A percentile compares a stretch with the other conserved stretches of the same genome.
These are phyloP conservation scores for Branchinecta lynchi DNA, from an alignment of 1,140 invertebrate species.

Conservation along the genomic window DNA sequence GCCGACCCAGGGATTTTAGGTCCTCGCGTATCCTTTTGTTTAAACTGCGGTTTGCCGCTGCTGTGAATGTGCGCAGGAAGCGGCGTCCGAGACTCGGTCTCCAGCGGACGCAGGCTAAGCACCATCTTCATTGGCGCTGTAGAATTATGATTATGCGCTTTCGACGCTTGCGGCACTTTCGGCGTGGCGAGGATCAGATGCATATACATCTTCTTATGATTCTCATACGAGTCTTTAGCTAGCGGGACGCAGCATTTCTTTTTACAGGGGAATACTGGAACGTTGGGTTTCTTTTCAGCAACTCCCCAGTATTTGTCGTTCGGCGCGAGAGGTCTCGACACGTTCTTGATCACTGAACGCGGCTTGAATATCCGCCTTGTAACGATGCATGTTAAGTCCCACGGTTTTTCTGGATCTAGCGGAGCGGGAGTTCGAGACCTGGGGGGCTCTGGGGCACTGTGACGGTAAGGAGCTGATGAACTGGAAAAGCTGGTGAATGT, in stretches of 20 bases:
- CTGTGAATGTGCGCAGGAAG: neutral
- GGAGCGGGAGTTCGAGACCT: neutral
- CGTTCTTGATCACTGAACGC: neutral
- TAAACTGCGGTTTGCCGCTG: neutral
- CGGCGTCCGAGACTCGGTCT: neutral
- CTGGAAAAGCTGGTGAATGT: too few relatives aligned
- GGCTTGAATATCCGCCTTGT: neutral
- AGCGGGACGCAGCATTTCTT: neutral
- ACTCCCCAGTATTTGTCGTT: neutral
- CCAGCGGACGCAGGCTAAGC: neutral
- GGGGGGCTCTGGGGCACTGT: neutral
- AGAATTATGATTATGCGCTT: neutral
- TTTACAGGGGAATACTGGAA: neutral
- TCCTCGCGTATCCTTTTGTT: neutral
- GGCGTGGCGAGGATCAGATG: neutral
- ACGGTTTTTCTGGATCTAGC: neutral
- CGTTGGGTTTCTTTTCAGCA: neutral
- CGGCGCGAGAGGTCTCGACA: neutral
- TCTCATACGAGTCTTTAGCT: neutral
- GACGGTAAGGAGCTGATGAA: too few relatives aligned
- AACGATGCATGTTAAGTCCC: neutral
- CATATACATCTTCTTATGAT: conserved; percentile 1
- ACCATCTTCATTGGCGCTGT: conserved; percentile 3
- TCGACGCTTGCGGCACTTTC: neutral
- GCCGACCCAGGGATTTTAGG: neutral